These are phyloP conservation scores for Aldrovandia affinis DNA, from an alignment of 2,797 vertebrate genomes.

Conservation along the genomic window DNA sequence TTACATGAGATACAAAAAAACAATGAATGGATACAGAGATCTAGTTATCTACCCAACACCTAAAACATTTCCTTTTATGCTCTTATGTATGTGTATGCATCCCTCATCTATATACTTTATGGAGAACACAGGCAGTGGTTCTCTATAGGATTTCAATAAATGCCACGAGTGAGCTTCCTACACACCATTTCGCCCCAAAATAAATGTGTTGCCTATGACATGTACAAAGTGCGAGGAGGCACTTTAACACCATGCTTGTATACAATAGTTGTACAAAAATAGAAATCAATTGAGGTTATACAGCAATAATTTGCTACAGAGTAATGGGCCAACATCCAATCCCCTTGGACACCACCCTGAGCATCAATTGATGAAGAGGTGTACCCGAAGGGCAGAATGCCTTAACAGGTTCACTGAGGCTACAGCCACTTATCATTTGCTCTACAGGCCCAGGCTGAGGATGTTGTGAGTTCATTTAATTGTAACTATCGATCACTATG, in stretches of 20 bases:
- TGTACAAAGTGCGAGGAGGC: constrained; percentile 91
- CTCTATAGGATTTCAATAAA: constrained; percentile 59
- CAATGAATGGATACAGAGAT: constrained; percentile 14
- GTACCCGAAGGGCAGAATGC: constrained; percentile 55
- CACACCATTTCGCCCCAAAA: constrained; percentile 75
- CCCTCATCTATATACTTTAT: constrained; percentile 44
- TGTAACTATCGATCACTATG: constrained; percentile 50
- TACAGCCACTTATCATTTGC: constrained; percentile 3
- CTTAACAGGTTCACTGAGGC: constrained; percentile 30
- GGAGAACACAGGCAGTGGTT: constrained; percentile 60
- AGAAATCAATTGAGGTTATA: constrained; percentile 62
- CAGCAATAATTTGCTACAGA: constrained; percentile 55
- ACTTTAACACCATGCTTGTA: constrained; percentile 84
- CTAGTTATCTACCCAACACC: constrained; percentile 19
- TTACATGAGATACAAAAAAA: constrained; percentile 15
- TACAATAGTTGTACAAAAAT: constrained; percentile 70
- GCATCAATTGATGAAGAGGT: constrained; percentile 55
- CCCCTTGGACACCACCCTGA: constrained; percentile 64
- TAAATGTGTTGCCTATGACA: constrained; percentile 71
- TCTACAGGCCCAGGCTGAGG: constrained; percentile 1
- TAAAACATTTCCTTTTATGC: constrained; percentile 19
- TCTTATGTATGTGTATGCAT: constrained; percentile 20
- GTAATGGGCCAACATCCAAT: constrained; percentile 56
- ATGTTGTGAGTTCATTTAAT: constrained; percentile 35
- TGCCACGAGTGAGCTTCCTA: constrained; percentile 59